Percentiles rank a stretch among this genome's conserved stretches.
Evolutionary conservation across 2,797 vertebrate species (phyloP).

Genomic region (Argya squamiceps): DNA sequence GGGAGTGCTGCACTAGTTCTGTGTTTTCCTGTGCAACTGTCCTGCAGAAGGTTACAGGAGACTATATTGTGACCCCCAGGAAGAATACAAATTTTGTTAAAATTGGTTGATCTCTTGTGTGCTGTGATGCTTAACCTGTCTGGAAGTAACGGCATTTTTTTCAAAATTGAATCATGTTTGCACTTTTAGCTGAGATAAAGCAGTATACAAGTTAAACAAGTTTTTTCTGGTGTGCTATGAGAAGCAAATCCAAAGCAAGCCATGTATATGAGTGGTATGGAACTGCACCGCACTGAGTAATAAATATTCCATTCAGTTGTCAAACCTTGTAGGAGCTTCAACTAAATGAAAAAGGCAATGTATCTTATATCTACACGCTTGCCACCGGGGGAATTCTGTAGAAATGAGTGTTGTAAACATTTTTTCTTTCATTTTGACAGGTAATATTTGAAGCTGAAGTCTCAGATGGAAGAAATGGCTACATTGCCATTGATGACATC

Average conservation of each 20-base stretch:
- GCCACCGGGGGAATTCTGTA: constrained; percentile 35
- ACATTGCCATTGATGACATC: constrained; percentile 97
- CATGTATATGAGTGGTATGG: not conserved
- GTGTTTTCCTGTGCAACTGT: not conserved
- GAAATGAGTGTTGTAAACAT: constrained; percentile 65
- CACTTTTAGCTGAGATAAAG: not conserved
- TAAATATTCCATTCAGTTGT: constrained; percentile 45
- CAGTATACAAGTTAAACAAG: not conserved
- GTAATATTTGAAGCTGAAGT: constrained; percentile 98
- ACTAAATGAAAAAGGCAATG: constrained; percentile 42
- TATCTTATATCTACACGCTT: not conserved
- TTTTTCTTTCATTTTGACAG: constrained; percentile 80
- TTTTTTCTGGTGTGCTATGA: not conserved
- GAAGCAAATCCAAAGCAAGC: not conserved
- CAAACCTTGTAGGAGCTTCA: constrained; percentile 48
- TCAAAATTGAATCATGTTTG: not conserved
- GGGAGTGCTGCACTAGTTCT: not conserved
- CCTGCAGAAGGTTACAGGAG: not conserved
- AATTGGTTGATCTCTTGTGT: not conserved
- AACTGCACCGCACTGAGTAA: not conserved
- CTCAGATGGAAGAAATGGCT: constrained; percentile 91
- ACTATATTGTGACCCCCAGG: not conserved
- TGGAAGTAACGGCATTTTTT: not conserved
- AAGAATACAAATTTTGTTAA: not conserved
- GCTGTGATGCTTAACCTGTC: not conserved